Percentiles rank a stretch among this genome's conserved stretches.
phyloP scores from a whole-genome alignment of 2,888 invertebrate genomes.

The Andrena haemorrhoa region DNA sequence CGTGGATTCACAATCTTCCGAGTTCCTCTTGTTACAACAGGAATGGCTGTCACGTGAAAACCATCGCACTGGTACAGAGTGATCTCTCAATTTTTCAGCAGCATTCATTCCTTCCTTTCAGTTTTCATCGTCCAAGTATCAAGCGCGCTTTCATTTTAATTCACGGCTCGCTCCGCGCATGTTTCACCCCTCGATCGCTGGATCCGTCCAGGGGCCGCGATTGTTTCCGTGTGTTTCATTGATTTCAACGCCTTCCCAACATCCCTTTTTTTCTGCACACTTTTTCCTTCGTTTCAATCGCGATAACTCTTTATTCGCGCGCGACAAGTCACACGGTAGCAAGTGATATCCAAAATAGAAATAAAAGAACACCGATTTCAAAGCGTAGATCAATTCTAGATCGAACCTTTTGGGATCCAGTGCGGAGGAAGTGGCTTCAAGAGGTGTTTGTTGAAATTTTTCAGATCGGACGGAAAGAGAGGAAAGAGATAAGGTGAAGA shows the following conservation, averaged over 20 bases:
- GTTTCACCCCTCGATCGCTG: constrained; percentile 16
- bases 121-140: constrained; percentile 32
- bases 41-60: constrained; percentile 6
- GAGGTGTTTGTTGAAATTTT: constrained; percentile 41
- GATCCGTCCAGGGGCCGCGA: neutral
- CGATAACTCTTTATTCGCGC: neutral
- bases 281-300: neutral
- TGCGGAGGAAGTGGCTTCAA: neutral
- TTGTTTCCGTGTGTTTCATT: constrained; percentile 25
- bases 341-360: too few species aligned
- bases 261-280: neutral
- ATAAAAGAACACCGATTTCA: too few species aligned
- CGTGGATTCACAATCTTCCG: too few species aligned
- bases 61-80: neutral
- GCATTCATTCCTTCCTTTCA: constrained; percentile 29
- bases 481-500: constrained; percentile 32
- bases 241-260: neutral
- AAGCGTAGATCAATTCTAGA: neutral
- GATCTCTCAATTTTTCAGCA: constrained; percentile 38
- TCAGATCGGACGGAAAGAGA: constrained; percentile 31
- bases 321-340: neutral
- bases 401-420: too few species aligned
- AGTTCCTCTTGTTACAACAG: too few species aligned
- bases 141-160: constrained; percentile 32
- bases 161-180: constrained; percentile 8